Evolutionary conservation across 1,140 invertebrate species (phyloP), one percentile per base, ranked within the genome.

Genomic region (Drosophila setifemur): DNA sequence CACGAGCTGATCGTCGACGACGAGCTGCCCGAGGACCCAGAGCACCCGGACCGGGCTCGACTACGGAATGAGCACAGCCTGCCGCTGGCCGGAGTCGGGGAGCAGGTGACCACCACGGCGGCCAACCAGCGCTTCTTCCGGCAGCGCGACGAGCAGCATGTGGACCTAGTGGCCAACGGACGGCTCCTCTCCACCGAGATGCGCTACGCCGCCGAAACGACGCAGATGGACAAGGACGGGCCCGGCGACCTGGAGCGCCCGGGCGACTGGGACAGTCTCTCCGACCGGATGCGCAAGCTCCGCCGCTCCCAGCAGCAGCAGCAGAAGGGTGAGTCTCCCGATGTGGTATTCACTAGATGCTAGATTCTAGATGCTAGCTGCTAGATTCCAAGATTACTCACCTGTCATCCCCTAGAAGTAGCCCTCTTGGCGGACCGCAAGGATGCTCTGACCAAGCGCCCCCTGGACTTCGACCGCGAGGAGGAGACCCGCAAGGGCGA

Each of bases 401-500:
- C n/a, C n/a, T n/a, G n/a, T n/a, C n/a, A 29, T 14, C 6, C 7
- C 14, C 79, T 60, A 91, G 90, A 91, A 61, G 90, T 90, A 21
- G 88, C 88, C 39, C 90, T 91, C 29, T 85, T 93, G 52, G 91
- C 94, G 14, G 93, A 93, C 53, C 91, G 95, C 29, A 96, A 96
- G 86, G 96, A 97, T 89, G 96, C 94, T 3, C 78, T 96, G 52
- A 95, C 95, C 9, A 94, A 95, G 72, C 93, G 94, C 28, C 95
- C 96, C 0, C 89, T 97, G 26, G 95, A 97, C 88, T 94, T 96
- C 72, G 95, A 96, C 79, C 93, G 95, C 73, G 96, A 98, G 90
- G 96, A 97, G 86, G 95, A 97, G 88, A 96, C 96, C 1, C 92
- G 96, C 44, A 96, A 96, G 91, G 94, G 94, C 70, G 97, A 96